Conservation (phyloP, 2,113 vertebrate genomes). For the Callipepla californica region DNA sequence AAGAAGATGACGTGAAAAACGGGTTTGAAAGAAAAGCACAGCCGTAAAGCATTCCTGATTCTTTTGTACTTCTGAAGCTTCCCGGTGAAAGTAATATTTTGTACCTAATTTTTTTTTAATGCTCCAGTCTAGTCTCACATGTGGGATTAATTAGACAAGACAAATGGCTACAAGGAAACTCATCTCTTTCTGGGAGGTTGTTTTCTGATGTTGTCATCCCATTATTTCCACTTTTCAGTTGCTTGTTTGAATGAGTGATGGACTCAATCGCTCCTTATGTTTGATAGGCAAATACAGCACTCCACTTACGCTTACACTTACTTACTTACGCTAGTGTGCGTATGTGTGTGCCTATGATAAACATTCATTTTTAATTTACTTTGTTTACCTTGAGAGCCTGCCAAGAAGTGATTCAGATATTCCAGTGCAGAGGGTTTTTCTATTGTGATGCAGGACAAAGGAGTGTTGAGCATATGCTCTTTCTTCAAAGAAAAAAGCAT, state of each 20-base stretch:
- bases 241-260: slow-evolving; percentile 73
- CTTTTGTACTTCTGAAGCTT: slow-evolving; percentile 62
- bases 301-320: no score
- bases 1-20: slow-evolving; percentile 18
- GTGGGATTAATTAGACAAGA: slow-evolving; percentile 80
- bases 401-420: slow-evolving; percentile 82
- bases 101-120: slow-evolving; percentile 53
- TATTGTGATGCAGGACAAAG: slow-evolving; percentile 82
- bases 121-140: slow-evolving; percentile 60
- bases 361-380: slow-evolving; percentile 85
- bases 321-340: slow-evolving; percentile 43
- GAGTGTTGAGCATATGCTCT: slow-evolving; percentile 78
- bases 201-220: slow-evolving; percentile 72
- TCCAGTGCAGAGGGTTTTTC: slow-evolving; percentile 76
- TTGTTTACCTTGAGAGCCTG: slow-evolving; percentile 85
- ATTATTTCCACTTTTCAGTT: slow-evolving; percentile 75
- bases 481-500: slow-evolving; percentile 67
- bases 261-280: slow-evolving; percentile 54
- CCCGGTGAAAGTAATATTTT: slow-evolving; percentile 65
- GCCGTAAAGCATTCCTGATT: slow-evolving; percentile 31
- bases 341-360: slow-evolving; percentile 67
- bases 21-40: neutral
- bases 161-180: slow-evolving; percentile 63
- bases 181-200: slow-evolving; percentile 67
- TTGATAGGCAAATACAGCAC: slow-evolving; percentile 71